These are phyloP conservation scores for Corythoichthys haematopterus DNA, from an alignment of 2,113 vertebrate species.

Conservation along the genomic window DNA sequence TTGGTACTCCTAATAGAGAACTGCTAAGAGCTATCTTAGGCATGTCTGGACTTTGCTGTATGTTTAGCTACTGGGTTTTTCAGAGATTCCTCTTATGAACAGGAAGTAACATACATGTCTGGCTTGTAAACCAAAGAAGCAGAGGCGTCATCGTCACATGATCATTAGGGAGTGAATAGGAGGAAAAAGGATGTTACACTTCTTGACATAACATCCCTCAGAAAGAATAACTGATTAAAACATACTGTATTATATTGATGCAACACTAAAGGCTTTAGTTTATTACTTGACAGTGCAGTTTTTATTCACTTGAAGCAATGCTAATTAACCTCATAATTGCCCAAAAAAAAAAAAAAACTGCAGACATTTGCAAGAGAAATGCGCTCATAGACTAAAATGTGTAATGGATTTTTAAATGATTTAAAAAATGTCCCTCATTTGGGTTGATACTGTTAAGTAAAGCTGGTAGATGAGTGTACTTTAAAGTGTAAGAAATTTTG, in stretches of 20 bases:
- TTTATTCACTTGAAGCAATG: neutral
- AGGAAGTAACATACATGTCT: slow-evolving; percentile 59
- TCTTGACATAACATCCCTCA: slow-evolving; percentile 29
- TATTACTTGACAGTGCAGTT: slow-evolving; percentile 1
- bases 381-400: neutral
- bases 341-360: neutral
- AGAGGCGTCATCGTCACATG: slow-evolving; percentile 54
- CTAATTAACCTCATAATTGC: neutral
- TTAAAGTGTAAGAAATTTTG: neutral
- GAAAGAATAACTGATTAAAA: slow-evolving; percentile 19
- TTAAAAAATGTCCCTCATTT: neutral
- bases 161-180: slow-evolving; percentile 46
- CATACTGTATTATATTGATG: neutral
- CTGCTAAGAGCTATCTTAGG: slow-evolving; percentile 65
- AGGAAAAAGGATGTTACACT: slow-evolving; percentile 26
- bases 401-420: neutral
- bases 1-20: slow-evolving; percentile 57
- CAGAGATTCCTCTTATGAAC: slow-evolving; percentile 61
- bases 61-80: slow-evolving; percentile 63
- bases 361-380: neutral
- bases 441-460: neutral
- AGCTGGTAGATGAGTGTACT: neutral
- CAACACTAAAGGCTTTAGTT: slow-evolving; percentile 4
- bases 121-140: slow-evolving; percentile 30
- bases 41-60: slow-evolving; percentile 71